These are phyloP conservation scores for Stenoptilia bipunctidactyla DNA, from an alignment of 2,888 invertebrate genomes.

Conservation along the genomic window DNA sequence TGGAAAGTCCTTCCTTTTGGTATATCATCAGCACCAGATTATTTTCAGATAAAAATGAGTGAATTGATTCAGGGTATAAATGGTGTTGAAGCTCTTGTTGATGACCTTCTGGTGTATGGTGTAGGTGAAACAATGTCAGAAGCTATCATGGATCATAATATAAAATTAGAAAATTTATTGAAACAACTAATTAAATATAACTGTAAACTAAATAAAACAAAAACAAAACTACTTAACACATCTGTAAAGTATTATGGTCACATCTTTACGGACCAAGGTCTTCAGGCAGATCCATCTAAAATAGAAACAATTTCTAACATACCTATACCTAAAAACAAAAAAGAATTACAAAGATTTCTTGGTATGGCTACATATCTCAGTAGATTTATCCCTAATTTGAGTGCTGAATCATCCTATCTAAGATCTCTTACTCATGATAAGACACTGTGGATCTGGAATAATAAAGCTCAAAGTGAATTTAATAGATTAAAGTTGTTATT, in stretches of 20 bases:
- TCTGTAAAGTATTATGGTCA: not conserved
- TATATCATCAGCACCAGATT: constrained; percentile 1
- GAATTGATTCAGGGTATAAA: not conserved
- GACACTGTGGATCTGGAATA: too few relatives aligned
- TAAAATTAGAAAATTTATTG: not conserved
- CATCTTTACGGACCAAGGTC: too few relatives aligned
- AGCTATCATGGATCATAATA: not conserved
- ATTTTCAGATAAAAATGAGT: constrained; percentile 4
- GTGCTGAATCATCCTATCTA: too few relatives aligned
- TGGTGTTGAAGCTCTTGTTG: not conserved
- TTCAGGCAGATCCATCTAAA: too few relatives aligned
- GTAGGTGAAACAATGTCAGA: not conserved
- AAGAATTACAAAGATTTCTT: too few relatives aligned
- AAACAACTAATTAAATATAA: not conserved
- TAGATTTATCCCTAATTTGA: too few relatives aligned
- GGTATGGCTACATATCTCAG: too few relatives aligned
- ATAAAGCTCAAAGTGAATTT: too few relatives aligned
- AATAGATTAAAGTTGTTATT: too few relatives aligned
- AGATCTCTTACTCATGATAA: too few relatives aligned
- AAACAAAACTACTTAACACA: not conserved
- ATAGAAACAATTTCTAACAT: too few relatives aligned
- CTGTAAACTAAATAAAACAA: not conserved
- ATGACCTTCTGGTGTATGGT: not conserved
- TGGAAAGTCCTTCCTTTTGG: constrained; percentile 7
- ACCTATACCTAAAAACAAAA: too few relatives aligned